Evolutionary conservation across 2,797 vertebrate species (phyloP), one percentile per base, ranked within the genome.

Genomic region (Hemitrygon akajei): DNA sequence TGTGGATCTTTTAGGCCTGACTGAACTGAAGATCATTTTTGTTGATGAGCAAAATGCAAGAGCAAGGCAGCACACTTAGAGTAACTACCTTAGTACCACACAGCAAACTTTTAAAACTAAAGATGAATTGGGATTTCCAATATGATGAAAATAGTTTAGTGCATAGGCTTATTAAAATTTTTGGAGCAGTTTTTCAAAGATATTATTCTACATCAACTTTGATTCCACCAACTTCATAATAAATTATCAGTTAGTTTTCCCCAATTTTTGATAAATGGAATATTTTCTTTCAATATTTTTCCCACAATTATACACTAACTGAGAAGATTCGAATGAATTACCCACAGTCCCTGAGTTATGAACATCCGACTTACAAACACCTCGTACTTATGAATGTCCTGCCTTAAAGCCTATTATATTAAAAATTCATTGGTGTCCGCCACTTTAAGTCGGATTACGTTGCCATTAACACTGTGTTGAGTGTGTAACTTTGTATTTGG

Each of bases 1-100:
- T 92, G 37, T 76, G 91, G 91, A 40, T n/a, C 5, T 14, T n/a
- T 93, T 76, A 93, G 71, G 91, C 22, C 69, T 37, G 91, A 75
- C 25, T 75, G 91, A 75, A 56, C 71, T 25, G 4, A 56, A 76
- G 25, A 58, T 93, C n/a, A 93, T 69, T 76, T 47, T 76, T 47
- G 25, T 76, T 47, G 37, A 25, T 93, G 91, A 76, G 12, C 37
- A 66, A 89, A 89, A 10, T 89, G 63, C 16, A 25, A 69, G n/a
- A 89, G 27, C 25, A 22, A 93, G 40, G 69, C 71, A 56, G 25
- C 27, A 47, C 69, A 76, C 10, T 30, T 93, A 73, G 73, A 73
- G 34, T 20, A 20, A 47, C 34, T 71, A n/a, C 47, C 66, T 69
- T 27, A 25, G 9, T 47, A 91, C 7, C 27, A 22, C 10, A 92